Percentiles rank a stretch among this genome's conserved stretches.
Conservation (phyloP, 2,888 invertebrate genomes). For the Zootermopsis nevadensis region DNA sequence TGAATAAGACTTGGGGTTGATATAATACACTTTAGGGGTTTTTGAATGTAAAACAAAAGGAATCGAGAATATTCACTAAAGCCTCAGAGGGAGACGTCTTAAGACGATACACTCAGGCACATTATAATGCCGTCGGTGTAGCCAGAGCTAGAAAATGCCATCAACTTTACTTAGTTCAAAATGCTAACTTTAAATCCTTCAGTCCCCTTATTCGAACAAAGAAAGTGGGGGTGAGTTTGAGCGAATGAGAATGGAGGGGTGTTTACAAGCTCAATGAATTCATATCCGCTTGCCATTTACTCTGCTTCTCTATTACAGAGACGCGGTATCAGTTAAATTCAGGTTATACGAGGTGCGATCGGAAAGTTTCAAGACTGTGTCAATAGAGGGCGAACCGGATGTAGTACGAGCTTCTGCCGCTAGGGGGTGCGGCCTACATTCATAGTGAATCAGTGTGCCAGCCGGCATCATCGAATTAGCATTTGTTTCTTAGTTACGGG, state of each 20-base stretch:
- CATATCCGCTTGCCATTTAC: conserved; percentile 17
- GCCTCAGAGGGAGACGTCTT: not conserved
- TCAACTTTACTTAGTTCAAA: conserved; percentile 23
- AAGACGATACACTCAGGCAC: not conserved
- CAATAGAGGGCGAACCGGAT: too few relatives aligned
- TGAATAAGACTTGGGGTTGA: conserved; percentile 18
- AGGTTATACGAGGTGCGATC: too few relatives aligned
- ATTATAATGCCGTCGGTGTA: conserved; percentile 21
- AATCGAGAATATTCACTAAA: not conserved
- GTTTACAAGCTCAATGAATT: conserved; percentile 17
- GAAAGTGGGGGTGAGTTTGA: not conserved
- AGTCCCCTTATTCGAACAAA: not conserved
- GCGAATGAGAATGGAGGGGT: conserved; percentile 4
- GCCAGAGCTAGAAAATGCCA: not conserved
- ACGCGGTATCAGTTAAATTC: conserved; percentile 4
- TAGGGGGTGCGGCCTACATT: too few relatives aligned
- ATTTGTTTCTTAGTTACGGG: too few relatives aligned
- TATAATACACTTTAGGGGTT: conserved; percentile 20
- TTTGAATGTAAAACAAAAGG: conserved; percentile 11
- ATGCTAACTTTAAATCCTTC: conserved; percentile 13
- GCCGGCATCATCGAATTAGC: too few relatives aligned
- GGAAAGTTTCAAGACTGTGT: too few relatives aligned
- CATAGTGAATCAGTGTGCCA: too few relatives aligned
- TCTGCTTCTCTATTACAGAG: not conserved
- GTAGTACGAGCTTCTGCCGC: too few relatives aligned